Evolutionary conservation across 2,888 invertebrate species (phyloP).

Genomic region (Dysmachus trigonus): DNA sequence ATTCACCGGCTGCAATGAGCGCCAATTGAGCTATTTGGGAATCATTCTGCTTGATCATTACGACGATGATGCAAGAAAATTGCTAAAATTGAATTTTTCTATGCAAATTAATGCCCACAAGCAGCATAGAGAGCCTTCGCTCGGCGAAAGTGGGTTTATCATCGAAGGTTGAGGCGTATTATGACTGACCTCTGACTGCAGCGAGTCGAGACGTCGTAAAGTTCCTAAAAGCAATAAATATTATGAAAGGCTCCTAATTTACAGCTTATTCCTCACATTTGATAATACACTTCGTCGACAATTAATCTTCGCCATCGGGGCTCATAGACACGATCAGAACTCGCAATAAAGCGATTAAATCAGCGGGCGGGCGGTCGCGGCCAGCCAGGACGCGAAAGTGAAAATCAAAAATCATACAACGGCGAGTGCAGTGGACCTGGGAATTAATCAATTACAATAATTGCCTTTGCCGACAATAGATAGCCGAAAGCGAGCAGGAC

Average conservation of each 20-base stretch:
- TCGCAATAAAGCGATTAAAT: neutral
- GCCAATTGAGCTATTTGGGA: neutral
- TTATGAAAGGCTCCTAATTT: constrained; percentile 36
- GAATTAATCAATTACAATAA: constrained; percentile 39
- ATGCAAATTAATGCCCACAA: constrained; percentile 12
- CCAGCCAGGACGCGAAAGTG: constrained; percentile 22
- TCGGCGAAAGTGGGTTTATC: neutral
- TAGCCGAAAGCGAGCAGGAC: neutral
- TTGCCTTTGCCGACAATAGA: constrained; percentile 33
- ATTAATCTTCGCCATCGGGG: constrained; percentile 17
- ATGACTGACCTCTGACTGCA: neutral
- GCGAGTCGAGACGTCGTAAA: neutral
- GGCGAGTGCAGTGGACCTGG: neutral
- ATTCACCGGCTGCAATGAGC: neutral
- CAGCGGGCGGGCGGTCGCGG: neutral
- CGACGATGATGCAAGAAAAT: constrained; percentile 14
- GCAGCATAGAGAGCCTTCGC: neutral
- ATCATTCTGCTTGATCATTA: neutral
- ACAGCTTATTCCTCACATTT: constrained; percentile 33
- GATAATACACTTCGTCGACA: constrained; percentile 17
- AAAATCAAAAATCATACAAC: constrained; percentile 31
- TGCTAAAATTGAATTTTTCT: constrained; percentile 9
- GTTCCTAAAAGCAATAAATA: constrained; percentile 16
- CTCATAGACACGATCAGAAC: neutral
- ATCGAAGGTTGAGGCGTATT: neutral